Percentiles rank a stretch among this genome's conserved stretches.
phyloP scores from a whole-genome alignment of 2,888 invertebrate genomes.

The Drosophila buzzatii region DNA sequence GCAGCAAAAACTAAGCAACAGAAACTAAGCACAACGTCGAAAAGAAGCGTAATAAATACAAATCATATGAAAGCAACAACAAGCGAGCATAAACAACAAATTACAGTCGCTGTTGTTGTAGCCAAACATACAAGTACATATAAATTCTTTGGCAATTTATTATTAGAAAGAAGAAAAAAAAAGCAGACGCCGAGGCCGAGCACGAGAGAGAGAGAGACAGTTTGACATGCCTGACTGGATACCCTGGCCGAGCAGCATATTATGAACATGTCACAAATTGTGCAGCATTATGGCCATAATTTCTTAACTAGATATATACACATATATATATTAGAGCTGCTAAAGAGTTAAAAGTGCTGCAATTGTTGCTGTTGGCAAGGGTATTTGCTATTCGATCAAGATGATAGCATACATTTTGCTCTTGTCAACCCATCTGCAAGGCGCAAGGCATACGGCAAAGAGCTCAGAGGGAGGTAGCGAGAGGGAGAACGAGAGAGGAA shows the following conservation, averaged over 20 bases:
- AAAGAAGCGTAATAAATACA: constrained; percentile 51
- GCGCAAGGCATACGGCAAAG: not conserved
- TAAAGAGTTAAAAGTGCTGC: not conserved
- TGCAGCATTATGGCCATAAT: not conserved
- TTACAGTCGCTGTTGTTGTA: constrained; percentile 27
- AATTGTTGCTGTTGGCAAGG: not conserved
- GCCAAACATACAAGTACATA: constrained; percentile 59
- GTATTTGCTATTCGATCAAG: constrained; percentile 10
- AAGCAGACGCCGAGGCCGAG: constrained; percentile 68
- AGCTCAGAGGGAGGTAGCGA: not conserved
- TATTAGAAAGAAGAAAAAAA: constrained; percentile 68
- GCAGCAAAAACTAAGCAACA: constrained; percentile 14
- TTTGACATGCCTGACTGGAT: constrained; percentile 6
- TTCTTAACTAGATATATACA: constrained; percentile 9
- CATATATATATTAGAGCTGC: constrained; percentile 9
- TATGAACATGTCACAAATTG: not conserved
- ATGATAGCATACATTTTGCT: not conserved
- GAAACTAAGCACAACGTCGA: constrained; percentile 40
- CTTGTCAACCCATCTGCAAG: constrained; percentile 6
- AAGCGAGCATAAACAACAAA: constrained; percentile 26
- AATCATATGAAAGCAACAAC: constrained; percentile 35
- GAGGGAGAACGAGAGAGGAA: not conserved
- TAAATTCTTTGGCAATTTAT: constrained; percentile 77
- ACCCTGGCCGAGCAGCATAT: constrained; percentile 1
- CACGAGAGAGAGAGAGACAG: constrained; percentile 5